Evolutionary conservation across 2,113 vertebrate genomes (phyloP), one percentile per base, ranked within the genome.

Genomic region (Anhinga anhinga): DNA sequence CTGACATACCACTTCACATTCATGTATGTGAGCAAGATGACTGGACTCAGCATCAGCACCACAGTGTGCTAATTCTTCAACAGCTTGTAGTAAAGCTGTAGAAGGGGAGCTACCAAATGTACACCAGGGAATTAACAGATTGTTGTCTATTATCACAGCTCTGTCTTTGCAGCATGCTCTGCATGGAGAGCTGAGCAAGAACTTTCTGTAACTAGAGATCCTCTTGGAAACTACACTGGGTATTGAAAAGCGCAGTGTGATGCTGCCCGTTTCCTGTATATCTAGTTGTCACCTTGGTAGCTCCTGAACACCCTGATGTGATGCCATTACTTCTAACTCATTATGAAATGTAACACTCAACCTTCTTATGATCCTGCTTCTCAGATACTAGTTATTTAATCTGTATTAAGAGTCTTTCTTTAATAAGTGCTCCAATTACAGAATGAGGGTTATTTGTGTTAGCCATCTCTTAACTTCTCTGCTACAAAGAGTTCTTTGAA

Each of bases 261-360:
- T 19, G 9, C 16, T 25, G 34, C 8, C 18, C n/a, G 15, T 56
- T 71, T 62, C 52, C 53, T 77, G 15, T 47, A 29, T 29, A 50
- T 7, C 3, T 49, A 14, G n/a, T 3, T 56, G 26, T 70, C 47
- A 81, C 58, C 19, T 40, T 18, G 11, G 62, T 18, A 73, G 47
- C 29, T 52, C 71, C 66, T 36, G 22, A 69, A 11, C 7, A 52
- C 0, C 0, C 5, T 45, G 45, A 44, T 58, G 25, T 0, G 0
- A 67, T 53, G 13, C 44, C 26, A 9, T 72, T 59, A 72, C n/a
- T 84, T 78, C n/a, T 49, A 29, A 72, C 20, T 63, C 5, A 0
- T 23, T 76, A 49, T 25, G 5, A 72, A 65, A 88, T 27, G 9
- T 40, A 21, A 56, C 44, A 15, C 20, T 56, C 49, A 38, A 9